A percentile compares a stretch with the other conserved stretches of the same genome.
Evolutionary conservation across 2,888 invertebrate species (phyloP).

Genomic region (Thumatha senex): DNA sequence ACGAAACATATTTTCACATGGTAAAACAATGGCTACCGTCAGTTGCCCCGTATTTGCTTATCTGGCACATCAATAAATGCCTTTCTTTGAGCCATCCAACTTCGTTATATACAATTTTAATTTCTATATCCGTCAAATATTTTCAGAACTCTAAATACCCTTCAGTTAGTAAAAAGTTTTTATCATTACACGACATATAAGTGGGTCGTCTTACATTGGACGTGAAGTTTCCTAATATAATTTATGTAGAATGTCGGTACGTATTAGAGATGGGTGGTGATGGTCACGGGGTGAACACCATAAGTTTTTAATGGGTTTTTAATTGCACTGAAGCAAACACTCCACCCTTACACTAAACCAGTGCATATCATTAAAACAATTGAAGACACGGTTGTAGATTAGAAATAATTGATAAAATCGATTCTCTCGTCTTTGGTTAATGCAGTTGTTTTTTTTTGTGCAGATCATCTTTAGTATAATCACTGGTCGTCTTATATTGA

Average conservation of each 20-base stretch:
- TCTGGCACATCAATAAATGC: slow-evolving; percentile 70
- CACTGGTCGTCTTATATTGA: no score
- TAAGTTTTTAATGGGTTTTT: slow-evolving; percentile 64
- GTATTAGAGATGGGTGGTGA: slow-evolving; percentile 68
- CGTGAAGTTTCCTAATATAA: slow-evolving; percentile 41
- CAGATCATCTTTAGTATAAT: no score
- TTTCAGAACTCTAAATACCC: slow-evolving; percentile 29
- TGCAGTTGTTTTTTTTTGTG: no score
- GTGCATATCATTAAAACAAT: slow-evolving; percentile 14
- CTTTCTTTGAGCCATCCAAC: slow-evolving; percentile 66
- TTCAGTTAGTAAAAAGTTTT: slow-evolving; percentile 2
- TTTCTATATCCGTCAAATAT: slow-evolving; percentile 54
- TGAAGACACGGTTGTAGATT: background rate
- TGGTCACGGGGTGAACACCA: slow-evolving; percentile 68
- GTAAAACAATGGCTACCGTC: slow-evolving; percentile 78
- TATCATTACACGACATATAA: background rate
- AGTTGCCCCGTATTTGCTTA: slow-evolving; percentile 67
- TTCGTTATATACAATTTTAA: slow-evolving; percentile 72
- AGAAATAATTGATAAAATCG: background rate
- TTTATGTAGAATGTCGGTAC: slow-evolving; percentile 53
- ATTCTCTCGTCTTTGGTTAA: no score
- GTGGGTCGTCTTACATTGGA: slow-evolving; percentile 28
- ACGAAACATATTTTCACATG: slow-evolving; percentile 71
- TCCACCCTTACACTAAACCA: slow-evolving; percentile 48
- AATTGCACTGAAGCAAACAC: slow-evolving; percentile 66